Conservation (phyloP, 2,888 invertebrate genomes). For the Metallyticus violacea region DNA sequence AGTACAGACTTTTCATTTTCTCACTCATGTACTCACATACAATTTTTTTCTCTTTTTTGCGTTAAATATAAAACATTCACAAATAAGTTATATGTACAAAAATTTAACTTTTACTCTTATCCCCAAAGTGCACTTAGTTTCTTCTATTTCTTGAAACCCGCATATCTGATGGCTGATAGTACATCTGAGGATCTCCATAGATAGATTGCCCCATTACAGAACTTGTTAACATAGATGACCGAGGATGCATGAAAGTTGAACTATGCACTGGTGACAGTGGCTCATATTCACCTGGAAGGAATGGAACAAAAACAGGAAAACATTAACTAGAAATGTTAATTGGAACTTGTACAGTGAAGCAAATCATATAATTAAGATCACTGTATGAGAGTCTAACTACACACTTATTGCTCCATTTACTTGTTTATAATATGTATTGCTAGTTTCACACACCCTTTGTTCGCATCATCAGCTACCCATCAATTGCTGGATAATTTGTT, state of each 20-base stretch:
- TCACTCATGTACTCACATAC: too few species aligned
- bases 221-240: background rate
- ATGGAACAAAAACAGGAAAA: too few species aligned
- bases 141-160: background rate
- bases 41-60: background rate
- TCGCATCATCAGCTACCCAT: too few species aligned
- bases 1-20: background rate
- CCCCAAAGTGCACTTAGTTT: background rate
- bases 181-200: conserved; percentile 19
- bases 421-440: too few species aligned
- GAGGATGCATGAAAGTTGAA: background rate
- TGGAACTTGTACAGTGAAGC: too few species aligned
- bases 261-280: background rate
- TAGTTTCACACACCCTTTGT: too few species aligned
- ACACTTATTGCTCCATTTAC: too few species aligned
- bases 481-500: too few species aligned
- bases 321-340: too few species aligned
- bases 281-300: background rate
- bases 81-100: background rate
- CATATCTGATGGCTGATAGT: conserved; percentile 4
- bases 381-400: too few species aligned
- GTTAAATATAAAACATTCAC: background rate
- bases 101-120: background rate
- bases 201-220: background rate
- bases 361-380: too few species aligned